These are phyloP conservation scores for Macropus fuliginosus DNA, from an alignment of 2,797 vertebrate species.

Conservation along the genomic window DNA sequence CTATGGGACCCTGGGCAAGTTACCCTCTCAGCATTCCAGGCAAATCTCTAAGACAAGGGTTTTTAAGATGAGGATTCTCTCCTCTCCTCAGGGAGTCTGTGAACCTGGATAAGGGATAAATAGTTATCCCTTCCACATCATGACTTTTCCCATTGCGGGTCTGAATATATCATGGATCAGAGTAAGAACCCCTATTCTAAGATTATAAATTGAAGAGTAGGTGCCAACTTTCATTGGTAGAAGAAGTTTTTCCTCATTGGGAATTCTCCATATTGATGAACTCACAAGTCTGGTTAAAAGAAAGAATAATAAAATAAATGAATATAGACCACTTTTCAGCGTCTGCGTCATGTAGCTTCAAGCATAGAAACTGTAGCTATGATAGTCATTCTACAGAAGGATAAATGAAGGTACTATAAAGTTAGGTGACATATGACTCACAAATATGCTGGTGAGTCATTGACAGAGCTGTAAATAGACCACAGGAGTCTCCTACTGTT, in stretches of 20 bases:
- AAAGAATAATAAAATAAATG: background rate
- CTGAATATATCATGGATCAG: background rate
- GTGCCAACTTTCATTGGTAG: background rate
- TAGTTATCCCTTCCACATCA: background rate
- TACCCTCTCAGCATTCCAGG: background rate
- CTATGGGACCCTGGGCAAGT: background rate
- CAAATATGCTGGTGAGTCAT: background rate
- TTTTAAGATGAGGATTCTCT: background rate
- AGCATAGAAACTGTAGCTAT: background rate
- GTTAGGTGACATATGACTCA: background rate
- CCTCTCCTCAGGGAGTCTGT: background rate
- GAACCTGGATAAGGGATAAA: background rate
- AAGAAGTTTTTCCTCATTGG: background rate
- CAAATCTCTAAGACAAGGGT: background rate
- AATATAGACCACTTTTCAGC: background rate
- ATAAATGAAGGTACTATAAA: background rate
- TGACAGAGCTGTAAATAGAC: background rate
- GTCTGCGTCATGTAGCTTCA: background rate
- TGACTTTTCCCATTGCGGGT: background rate
- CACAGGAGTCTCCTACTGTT: no score
- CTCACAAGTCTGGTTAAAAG: background rate
- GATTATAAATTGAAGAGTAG: background rate
- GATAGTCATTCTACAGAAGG: background rate
- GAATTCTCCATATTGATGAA: background rate
- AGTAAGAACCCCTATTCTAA: background rate